phyloP scores from a whole-genome alignment of 2,797 vertebrate genomes.

The Fundulus diaphanus region DNA sequence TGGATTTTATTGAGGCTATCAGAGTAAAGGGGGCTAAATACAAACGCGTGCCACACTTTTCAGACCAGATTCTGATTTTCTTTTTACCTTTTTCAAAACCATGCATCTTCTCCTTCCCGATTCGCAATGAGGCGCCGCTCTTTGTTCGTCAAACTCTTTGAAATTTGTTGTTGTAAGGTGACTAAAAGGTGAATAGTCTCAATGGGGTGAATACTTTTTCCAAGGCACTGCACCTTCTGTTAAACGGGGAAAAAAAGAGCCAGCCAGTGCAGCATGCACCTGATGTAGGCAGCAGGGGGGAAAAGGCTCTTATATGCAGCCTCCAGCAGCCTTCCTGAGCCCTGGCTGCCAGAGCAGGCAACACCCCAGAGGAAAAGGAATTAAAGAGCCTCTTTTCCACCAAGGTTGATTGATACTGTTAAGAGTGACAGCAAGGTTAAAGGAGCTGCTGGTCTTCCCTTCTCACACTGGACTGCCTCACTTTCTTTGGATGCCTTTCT shows the following conservation, averaged over 20 bases:
- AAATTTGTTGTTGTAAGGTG: background rate
- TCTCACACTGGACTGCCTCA: slow-evolving; percentile 56
- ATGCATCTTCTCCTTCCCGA: background rate
- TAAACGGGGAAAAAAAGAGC: background rate
- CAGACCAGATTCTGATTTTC: background rate
- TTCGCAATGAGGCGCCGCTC: background rate
- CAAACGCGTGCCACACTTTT: background rate
- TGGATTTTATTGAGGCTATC: background rate
- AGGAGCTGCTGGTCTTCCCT: slow-evolving; percentile 64
- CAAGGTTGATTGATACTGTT: slow-evolving; percentile 64
- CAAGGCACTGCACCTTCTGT: background rate
- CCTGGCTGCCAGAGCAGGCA: slow-evolving; percentile 47
- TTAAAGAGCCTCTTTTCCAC: slow-evolving; percentile 68
- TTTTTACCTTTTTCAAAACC: background rate
- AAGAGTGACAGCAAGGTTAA: slow-evolving; percentile 52
- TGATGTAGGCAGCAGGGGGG: slow-evolving; percentile 37
- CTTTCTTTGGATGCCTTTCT: slow-evolving; percentile 45
- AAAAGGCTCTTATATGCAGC: slow-evolving; percentile 38
- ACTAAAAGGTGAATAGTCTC: background rate
- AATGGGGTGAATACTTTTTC: background rate
- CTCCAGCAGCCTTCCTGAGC: slow-evolving; percentile 44
- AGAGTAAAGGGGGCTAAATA: background rate
- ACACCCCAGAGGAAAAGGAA: slow-evolving; percentile 45
- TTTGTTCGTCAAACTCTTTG: background rate
- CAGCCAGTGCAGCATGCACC: slow-evolving; percentile 24